phyloP scores from a whole-genome alignment of 2,888 invertebrate genomes.

The Ophion costatus region DNA sequence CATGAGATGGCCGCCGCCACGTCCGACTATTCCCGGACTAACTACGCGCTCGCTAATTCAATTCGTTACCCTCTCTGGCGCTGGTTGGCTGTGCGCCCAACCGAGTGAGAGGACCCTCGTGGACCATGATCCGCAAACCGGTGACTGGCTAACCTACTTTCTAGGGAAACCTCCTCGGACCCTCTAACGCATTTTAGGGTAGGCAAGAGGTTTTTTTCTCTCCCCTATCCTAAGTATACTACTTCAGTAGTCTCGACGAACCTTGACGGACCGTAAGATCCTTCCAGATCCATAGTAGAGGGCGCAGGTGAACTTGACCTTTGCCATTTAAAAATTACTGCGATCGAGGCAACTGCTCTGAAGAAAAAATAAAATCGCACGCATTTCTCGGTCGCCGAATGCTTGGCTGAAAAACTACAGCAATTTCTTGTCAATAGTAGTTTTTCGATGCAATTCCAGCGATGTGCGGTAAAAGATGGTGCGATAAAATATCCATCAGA shows the following conservation, averaged over 20 bases:
- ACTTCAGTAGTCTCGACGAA: slow-evolving; percentile 12
- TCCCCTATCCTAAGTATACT: slow-evolving; percentile 5
- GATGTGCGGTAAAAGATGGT: no score
- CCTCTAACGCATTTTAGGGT: slow-evolving; percentile 58
- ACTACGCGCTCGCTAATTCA: slow-evolving; percentile 65
- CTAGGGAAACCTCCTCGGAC: slow-evolving; percentile 51
- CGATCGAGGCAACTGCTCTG: not conserved
- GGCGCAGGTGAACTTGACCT: not conserved
- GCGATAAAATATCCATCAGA: no score
- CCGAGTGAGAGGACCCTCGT: slow-evolving; percentile 50
- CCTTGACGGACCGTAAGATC: slow-evolving; percentile 18
- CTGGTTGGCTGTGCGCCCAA: slow-evolving; percentile 49
- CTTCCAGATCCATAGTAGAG: not conserved
- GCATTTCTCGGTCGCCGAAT: no score
- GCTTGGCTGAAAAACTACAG: no score
- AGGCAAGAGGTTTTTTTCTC: slow-evolving; percentile 41
- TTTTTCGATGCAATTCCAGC: no score
- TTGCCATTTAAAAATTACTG: slow-evolving; percentile 11
- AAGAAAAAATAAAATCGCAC: not conserved
- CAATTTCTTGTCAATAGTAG: no score
- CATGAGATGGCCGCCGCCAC: slow-evolving; percentile 51
- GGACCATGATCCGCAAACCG: slow-evolving; percentile 58
- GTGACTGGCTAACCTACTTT: slow-evolving; percentile 65
- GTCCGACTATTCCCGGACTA: slow-evolving; percentile 61
- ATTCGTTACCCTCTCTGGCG: slow-evolving; percentile 62